phyloP scores from a whole-genome alignment of 2,797 vertebrate genomes.

The Sciurus vulgaris region DNA sequence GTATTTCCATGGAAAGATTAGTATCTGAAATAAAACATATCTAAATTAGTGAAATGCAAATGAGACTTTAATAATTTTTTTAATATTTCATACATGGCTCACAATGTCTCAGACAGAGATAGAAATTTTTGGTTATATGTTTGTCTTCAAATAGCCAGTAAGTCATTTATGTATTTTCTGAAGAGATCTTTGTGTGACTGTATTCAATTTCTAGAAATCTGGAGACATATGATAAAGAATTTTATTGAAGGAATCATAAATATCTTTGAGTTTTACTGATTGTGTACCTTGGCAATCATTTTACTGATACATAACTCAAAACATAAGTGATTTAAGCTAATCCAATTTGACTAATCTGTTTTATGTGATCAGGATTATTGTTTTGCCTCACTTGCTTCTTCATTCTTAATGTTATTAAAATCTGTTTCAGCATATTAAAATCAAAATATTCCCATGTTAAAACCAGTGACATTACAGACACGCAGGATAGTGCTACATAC shows the following conservation, averaged over 20 bases:
- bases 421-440: neutral
- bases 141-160: neutral
- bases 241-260: neutral
- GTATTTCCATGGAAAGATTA: neutral
- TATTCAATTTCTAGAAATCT: neutral
- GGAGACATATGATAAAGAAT: neutral
- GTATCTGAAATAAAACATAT: neutral
- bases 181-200: neutral
- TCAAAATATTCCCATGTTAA: neutral
- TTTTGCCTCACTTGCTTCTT: neutral
- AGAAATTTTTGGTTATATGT: neutral
- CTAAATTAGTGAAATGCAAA: neutral
- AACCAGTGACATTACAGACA: neutral
- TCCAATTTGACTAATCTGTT: neutral
- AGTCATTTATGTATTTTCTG: neutral
- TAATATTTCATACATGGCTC: neutral
- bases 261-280: slow-evolving; percentile 38
- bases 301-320: slow-evolving; percentile 11
- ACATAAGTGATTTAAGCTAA: neutral
- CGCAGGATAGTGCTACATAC: neutral
- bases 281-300: neutral
- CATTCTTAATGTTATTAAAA: neutral
- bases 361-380: neutral
- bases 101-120: neutral
- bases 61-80: neutral